These are phyloP conservation scores for Bos indicus DNA, from an alignment of 2,113 vertebrate genomes.

Conservation along the genomic window DNA sequence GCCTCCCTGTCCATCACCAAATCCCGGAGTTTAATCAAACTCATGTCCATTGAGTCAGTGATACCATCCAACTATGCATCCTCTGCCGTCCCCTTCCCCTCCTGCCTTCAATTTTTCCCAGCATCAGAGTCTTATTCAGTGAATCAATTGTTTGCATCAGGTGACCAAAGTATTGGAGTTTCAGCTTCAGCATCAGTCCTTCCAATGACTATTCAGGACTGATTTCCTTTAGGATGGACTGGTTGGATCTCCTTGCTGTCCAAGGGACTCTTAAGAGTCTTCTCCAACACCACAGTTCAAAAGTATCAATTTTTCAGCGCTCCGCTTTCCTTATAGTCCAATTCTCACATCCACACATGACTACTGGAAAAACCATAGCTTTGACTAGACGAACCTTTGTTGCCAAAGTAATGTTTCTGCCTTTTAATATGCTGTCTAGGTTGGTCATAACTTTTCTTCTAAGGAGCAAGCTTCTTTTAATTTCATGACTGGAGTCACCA, in stretches of 20 bases:
- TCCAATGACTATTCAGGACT: neutral
- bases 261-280: neutral
- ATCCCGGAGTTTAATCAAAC: neutral
- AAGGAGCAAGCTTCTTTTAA: neutral
- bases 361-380: neutral
- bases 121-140: neutral
- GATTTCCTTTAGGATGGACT: neutral
- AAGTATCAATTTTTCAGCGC: neutral
- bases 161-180: neutral
- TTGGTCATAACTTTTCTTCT: neutral
- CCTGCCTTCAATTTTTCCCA: neutral
- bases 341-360: neutral
- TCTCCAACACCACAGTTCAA: neutral
- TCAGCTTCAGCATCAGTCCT: neutral
- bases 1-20: neutral
- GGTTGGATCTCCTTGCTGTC: neutral
- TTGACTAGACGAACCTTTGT: neutral
- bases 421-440: neutral
- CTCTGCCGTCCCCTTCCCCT: neutral
- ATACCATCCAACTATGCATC: neutral
- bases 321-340: neutral
- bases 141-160: neutral
- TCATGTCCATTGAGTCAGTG: neutral
- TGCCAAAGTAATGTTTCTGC: neutral
- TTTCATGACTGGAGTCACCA: neutral